Evolutionary conservation across 2,113 vertebrate genomes (phyloP), one percentile per base, ranked within the genome.

Genomic region (Peromyscus leucopus): DNA sequence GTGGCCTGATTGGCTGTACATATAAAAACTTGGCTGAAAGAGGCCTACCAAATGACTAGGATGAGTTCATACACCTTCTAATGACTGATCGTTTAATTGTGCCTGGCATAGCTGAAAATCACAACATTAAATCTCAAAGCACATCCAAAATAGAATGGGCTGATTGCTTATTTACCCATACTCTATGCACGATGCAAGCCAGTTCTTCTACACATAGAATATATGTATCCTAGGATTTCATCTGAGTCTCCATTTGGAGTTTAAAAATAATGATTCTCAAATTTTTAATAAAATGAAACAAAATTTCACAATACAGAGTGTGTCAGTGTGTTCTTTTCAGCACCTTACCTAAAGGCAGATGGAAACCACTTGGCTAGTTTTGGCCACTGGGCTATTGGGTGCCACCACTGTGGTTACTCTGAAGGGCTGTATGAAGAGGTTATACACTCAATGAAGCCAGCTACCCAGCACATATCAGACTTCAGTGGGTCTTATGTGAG

Each of bases 31-130:
- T 83, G 89, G 61, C 83, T 48, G 24, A 91, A 90, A 39, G 24
- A 33, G 51, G 10, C 21, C 57, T 67, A 65, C 28, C 67, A 57
- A 67, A 90, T 69, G 59, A 57, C 72, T 33, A 16, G 57, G 10
- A 42, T 93, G 74, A 93, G 90, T 46, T 93, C 96, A 85, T 57
- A 57, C 74, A 36, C 46, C 39, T 87, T n/a, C 31, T 91, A 59
- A 61, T 42, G 57, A 74, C 69, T 24, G 84, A 75, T 84, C 94
- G 57, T 88, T 83, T 88, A 92, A 83, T 48, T 91, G 12, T 71
- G 78, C 57, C 6, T 80, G 74, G n/a, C 16, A 67, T 0, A 69
- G 39, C 10, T 33, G 7, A 51, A 87, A 94, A 90, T 69, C 16
- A 82, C 46, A 95, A 39, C 59, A 33, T 39, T 76, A 65, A 39